phyloP scores from a whole-genome alignment of 2,888 invertebrate species.

The Hypena proboscidalis region DNA sequence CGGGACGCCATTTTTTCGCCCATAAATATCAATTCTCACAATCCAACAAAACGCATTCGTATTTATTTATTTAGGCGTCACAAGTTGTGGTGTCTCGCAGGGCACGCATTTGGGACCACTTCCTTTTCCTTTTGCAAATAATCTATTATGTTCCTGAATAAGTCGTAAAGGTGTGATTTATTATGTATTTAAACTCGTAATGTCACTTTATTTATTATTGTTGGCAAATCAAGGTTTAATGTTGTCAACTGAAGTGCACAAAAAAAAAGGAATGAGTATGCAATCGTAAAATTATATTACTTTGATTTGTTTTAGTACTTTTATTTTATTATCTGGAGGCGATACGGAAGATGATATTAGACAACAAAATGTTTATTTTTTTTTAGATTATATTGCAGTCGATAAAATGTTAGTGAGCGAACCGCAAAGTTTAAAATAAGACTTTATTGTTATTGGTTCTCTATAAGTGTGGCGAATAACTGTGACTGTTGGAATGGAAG shows the following conservation, averaged over 20 bases:
- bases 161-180: slow-evolving; percentile 57
- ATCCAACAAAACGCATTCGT: slow-evolving; percentile 78
- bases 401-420: slow-evolving; percentile 9
- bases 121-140: slow-evolving; percentile 66
- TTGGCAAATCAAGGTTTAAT: slow-evolving; percentile 36
- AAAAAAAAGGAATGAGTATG: slow-evolving; percentile 16
- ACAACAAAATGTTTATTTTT: too few relatives aligned
- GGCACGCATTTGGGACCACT: slow-evolving; percentile 59
- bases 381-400: slow-evolving; percentile 16
- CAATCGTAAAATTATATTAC: slow-evolving; percentile 22
- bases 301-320: background rate
- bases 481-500: slow-evolving; percentile 55
- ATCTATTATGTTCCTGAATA: slow-evolving; percentile 58
- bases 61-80: slow-evolving; percentile 80
- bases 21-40: slow-evolving; percentile 83
- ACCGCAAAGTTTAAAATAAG: slow-evolving; percentile 20
- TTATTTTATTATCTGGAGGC: too few relatives aligned
- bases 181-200: slow-evolving; percentile 44
- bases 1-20: slow-evolving; percentile 75
- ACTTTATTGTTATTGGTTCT: slow-evolving; percentile 32
- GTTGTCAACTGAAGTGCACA: slow-evolving; percentile 31
- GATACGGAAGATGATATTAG: too few relatives aligned
- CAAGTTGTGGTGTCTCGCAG: slow-evolving; percentile 58
- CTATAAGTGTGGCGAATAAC: slow-evolving; percentile 18
- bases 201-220: slow-evolving; percentile 42